Percentiles rank a stretch among this genome's conserved stretches.
Evolutionary conservation across 92 coral and sea anemone species (phyloP).

Genomic region (Porites cylindrica): DNA sequence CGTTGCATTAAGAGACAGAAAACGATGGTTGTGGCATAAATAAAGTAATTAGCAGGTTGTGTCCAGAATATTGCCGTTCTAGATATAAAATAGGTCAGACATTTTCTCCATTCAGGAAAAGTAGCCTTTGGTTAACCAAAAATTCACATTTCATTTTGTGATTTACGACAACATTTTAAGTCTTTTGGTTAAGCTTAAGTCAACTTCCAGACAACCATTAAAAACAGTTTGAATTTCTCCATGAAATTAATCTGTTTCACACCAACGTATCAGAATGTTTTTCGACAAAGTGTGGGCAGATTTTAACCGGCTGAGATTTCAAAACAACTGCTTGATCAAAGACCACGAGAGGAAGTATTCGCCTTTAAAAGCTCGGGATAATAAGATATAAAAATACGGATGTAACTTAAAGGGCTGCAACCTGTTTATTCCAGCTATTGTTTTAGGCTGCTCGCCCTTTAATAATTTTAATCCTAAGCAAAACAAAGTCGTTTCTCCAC

Average conservation of each 20-base stretch:
- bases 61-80: constrained; percentile 1
- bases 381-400: not conserved
- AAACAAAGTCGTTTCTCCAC: constrained; percentile 14
- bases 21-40: not conserved
- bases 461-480: constrained; percentile 21
- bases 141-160: not conserved
- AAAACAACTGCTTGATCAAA: constrained; percentile 37
- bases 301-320: constrained; percentile 3
- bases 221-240: constrained; percentile 45
- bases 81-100: not conserved
- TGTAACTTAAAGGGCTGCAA: constrained; percentile 25
- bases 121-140: constrained; percentile 9
- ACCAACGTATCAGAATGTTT: constrained; percentile 19
- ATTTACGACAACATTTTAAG: not conserved
- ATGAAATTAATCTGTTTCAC: constrained; percentile 16
- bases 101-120: not conserved
- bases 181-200: constrained; percentile 19
- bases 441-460: constrained; percentile 24
- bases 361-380: not conserved
- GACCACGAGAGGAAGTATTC: constrained; percentile 32
- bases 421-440: constrained; percentile 31
- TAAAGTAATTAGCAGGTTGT: not conserved
- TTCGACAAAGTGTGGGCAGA: constrained; percentile 18
- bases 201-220: constrained; percentile 28
- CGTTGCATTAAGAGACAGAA: not conserved